Conservation (phyloP, 2,888 invertebrate genomes). For the Rhopalosiphum nymphaeae region DNA sequence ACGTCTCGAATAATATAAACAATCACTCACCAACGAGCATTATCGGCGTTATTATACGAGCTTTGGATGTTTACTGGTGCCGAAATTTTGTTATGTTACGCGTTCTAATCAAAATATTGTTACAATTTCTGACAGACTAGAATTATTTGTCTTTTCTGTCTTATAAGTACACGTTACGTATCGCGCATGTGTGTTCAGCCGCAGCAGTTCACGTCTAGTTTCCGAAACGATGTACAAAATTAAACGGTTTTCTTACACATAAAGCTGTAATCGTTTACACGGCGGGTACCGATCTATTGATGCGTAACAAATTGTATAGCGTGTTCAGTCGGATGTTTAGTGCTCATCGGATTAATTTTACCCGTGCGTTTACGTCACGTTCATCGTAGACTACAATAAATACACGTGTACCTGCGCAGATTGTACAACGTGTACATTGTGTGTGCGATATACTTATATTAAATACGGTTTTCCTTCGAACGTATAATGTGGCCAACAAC, state of each 20-base stretch:
- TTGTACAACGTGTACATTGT: background rate
- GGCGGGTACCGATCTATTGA: background rate
- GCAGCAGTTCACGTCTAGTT: background rate
- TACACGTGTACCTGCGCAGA: background rate
- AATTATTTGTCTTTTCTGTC: background rate
- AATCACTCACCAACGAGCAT: background rate
- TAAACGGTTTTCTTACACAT: background rate
- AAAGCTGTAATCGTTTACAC: background rate
- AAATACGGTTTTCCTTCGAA: background rate
- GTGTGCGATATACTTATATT: background rate
- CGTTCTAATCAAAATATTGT: background rate
- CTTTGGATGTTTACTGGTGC: background rate
- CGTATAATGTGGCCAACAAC: background rate
- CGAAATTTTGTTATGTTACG: background rate
- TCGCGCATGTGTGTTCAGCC: background rate
- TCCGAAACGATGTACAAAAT: background rate
- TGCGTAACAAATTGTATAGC: background rate
- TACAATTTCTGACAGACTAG: background rate
- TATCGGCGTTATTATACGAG: background rate
- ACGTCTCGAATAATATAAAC: background rate
- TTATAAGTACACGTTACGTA: background rate
- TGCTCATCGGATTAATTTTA: slow-evolving; percentile 1
- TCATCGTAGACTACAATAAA: background rate
- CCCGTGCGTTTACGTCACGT: background rate
- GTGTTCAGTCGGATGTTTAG: background rate